Percentiles rank a stretch among this genome's conserved stretches.
phyloP scores from a whole-genome alignment of 2,888 invertebrate genomes.

The Auanema sp. region DNA sequence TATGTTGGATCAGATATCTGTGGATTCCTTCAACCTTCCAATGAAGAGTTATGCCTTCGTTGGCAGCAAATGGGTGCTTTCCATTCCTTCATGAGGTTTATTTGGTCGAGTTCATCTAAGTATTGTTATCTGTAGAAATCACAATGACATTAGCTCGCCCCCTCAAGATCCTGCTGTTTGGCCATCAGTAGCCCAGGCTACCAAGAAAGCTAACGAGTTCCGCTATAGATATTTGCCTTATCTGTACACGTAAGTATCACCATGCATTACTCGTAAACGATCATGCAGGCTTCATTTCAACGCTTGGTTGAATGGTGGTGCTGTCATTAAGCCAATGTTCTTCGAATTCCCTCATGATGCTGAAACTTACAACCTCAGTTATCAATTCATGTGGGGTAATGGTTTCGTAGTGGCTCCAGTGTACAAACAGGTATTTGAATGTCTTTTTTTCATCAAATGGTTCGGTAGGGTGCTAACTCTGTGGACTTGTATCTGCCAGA shows the following conservation, averaged over 20 bases:
- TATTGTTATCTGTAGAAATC: conserved; percentile 67
- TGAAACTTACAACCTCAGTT: conserved; percentile 40
- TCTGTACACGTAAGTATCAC: conserved; percentile 32
- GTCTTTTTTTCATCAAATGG: neutral
- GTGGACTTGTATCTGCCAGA: conserved; percentile 65
- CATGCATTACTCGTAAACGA: neutral
- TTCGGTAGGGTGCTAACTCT: conserved; percentile 28
- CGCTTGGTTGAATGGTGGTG: conserved; percentile 45
- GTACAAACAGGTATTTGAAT: too few relatives aligned
- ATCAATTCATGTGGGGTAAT: conserved; percentile 61
- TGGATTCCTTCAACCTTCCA: conserved; percentile 64
- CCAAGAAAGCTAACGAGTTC: conserved; percentile 34
- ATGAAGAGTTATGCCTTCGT: conserved; percentile 70
- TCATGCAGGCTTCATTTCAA: conserved; percentile 47
- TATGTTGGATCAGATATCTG: conserved; percentile 66
- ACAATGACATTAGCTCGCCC: conserved; percentile 24
- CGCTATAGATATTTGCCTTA: conserved; percentile 47
- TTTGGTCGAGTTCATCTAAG: conserved; percentile 64
- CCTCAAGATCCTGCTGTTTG: conserved; percentile 45
- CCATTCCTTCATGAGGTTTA: conserved; percentile 50
- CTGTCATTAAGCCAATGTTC: conserved; percentile 55
- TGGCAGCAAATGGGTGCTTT: conserved; percentile 69
- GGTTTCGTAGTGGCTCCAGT: conserved; percentile 45
- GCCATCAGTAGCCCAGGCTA: conserved; percentile 42
- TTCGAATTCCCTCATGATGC: conserved; percentile 54